phyloP scores from a whole-genome alignment of 2,888 invertebrate species.

The Pemphredon lugubris region DNA sequence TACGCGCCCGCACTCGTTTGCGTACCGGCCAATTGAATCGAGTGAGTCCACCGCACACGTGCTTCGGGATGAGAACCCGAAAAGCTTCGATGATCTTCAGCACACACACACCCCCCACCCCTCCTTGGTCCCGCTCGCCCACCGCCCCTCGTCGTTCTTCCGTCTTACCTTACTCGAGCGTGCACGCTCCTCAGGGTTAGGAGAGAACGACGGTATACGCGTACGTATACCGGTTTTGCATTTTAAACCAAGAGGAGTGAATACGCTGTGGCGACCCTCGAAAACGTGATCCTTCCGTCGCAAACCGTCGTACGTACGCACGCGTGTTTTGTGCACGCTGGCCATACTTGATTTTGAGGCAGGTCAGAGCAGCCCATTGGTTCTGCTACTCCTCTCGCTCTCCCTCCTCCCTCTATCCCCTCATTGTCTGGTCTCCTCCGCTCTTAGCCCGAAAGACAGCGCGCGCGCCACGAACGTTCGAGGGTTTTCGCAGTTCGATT shows the following conservation, averaged over 20 bases:
- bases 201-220: background rate
- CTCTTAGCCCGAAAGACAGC: background rate
- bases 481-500: background rate
- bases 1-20: conserved; percentile 23
- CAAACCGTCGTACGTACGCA: conserved; percentile 34
- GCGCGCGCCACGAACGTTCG: background rate
- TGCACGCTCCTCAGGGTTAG: conserved; percentile 13
- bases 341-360: conserved; percentile 59
- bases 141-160: conserved; percentile 12
- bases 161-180: conserved; percentile 8
- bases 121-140: background rate
- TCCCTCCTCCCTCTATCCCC: background rate
- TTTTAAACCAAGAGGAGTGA: conserved; percentile 43
- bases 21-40: conserved; percentile 27
- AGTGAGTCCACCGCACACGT: conserved; percentile 18
- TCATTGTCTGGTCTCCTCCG: background rate
- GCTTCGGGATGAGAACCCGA: conserved; percentile 29
- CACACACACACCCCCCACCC: background rate
- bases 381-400: background rate
- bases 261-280: conserved; percentile 26
- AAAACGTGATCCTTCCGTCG: conserved; percentile 42
- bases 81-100: conserved; percentile 25
- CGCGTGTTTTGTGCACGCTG: conserved; percentile 32
- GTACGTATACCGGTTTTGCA: conserved; percentile 57
- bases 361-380: conserved; percentile 53